phyloP scores from a whole-genome alignment of 2,888 invertebrate species.

The Eristalinus sepulchralis region DNA sequence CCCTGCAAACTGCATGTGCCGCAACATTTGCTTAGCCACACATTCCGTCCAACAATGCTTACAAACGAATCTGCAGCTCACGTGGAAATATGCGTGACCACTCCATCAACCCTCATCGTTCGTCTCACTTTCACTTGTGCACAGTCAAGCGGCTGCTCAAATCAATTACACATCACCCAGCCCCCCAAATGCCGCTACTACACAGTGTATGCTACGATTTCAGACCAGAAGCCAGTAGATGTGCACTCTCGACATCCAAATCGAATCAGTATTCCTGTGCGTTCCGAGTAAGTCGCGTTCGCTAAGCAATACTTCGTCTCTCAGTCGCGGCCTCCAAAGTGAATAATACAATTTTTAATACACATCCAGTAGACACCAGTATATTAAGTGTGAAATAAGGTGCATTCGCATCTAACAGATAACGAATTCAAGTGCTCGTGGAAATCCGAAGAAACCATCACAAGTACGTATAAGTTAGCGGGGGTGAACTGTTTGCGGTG shows the following conservation, averaged over 20 bases:
- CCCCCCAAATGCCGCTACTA: not conserved
- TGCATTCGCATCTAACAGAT: not conserved
- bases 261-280: slow-evolving; percentile 21
- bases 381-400: not conserved
- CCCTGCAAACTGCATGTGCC: slow-evolving; percentile 19
- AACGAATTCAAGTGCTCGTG: not conserved
- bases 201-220: slow-evolving; percentile 1
- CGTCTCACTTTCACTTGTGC: slow-evolving; percentile 59
- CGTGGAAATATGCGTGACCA: slow-evolving; percentile 61
- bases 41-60: not conserved
- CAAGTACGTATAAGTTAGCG: not conserved
- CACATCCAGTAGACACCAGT: not conserved
- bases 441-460: not conserved
- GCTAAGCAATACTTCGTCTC: not conserved
- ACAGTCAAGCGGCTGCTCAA: slow-evolving; percentile 5
- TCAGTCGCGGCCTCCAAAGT: not conserved
- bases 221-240: slow-evolving; percentile 20
- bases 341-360: not conserved
- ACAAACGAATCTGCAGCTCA: slow-evolving; percentile 43
- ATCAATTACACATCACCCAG: not conserved
- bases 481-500: not conserved
- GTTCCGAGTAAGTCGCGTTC: slow-evolving; percentile 26
- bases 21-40: slow-evolving; percentile 14
- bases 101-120: slow-evolving; percentile 32
- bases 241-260: slow-evolving; percentile 7